phyloP scores from a whole-genome alignment of 1,140 invertebrate species.

The Philotrypesis tridentata region DNA sequence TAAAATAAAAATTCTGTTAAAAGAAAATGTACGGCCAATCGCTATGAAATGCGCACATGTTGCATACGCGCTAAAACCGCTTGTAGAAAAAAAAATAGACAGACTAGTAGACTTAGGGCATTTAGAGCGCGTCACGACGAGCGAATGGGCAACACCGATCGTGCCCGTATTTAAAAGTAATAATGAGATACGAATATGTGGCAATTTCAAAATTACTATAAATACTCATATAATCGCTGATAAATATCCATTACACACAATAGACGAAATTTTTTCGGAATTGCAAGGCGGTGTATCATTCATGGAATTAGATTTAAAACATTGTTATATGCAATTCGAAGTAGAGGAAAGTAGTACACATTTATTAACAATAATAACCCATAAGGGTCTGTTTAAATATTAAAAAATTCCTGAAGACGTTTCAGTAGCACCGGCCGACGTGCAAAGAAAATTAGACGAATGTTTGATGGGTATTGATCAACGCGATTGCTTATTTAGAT shows the following conservation, averaged over 20 bases:
- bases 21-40: too few species aligned
- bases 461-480: conserved; percentile 56
- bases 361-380: conserved; percentile 3
- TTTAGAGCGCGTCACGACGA: not conserved
- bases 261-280: conserved; percentile 1
- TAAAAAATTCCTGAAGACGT: conserved; percentile 16
- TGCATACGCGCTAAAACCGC: too few species aligned
- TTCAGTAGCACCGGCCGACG: conserved; percentile 58
- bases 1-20: too few species aligned
- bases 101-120: not conserved
- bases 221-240: not conserved
- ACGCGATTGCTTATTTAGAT: conserved; percentile 46
- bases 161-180: conserved; percentile 10
- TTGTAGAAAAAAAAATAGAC: not conserved
- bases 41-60: too few species aligned
- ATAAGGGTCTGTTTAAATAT: conserved; percentile 6
- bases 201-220: not conserved
- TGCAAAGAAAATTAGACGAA: conserved; percentile 68
- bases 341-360: not conserved
- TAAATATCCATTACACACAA: conserved; percentile 19
- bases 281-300: not conserved
- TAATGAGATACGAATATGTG: too few species aligned
- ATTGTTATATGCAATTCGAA: not conserved
- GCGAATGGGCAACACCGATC: not conserved
- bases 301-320: conserved; percentile 9